A percentile compares a stretch with the other conserved stretches of the same genome.
Evolutionary conservation across 2,797 vertebrate species (phyloP).

Genomic region (Helicolenus hilgendorfi): DNA sequence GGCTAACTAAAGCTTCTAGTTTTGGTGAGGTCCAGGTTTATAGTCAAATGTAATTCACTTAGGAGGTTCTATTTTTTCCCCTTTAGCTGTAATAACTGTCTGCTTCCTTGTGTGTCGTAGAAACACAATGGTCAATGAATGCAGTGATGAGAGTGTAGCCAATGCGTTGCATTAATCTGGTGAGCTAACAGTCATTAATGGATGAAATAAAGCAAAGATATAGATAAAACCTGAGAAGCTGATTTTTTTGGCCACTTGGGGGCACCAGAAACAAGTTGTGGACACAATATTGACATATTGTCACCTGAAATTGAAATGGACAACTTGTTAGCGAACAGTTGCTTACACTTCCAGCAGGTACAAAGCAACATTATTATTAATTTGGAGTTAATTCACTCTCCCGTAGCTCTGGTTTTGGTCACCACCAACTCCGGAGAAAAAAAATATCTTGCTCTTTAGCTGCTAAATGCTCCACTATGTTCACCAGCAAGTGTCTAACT

Average conservation of each 20-base stretch:
- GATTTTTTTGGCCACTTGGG: background rate
- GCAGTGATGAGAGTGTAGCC: background rate
- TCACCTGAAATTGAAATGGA: no score
- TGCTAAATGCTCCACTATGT: background rate
- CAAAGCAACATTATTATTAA: background rate
- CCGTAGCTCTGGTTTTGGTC: background rate
- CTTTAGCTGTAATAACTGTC: no score
- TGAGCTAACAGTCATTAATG: background rate
- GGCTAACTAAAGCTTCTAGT: no score
- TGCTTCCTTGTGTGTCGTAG: no score
- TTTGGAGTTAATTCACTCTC: background rate
- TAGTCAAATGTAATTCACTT: no score
- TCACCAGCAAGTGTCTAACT: background rate
- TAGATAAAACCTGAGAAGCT: accelerated
- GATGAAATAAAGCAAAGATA: background rate
- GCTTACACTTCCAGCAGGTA: background rate
- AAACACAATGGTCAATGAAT: background rate
- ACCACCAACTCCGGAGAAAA: no score
- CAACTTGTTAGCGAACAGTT: no score
- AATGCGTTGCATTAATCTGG: no score
- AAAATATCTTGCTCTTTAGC: background rate
- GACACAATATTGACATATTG: no score
- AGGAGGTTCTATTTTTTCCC: no score
- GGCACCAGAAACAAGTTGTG: no score
- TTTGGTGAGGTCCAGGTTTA: no score